Conservation (phyloP, 2,888 invertebrate species). For the Myathropa florea region DNA sequence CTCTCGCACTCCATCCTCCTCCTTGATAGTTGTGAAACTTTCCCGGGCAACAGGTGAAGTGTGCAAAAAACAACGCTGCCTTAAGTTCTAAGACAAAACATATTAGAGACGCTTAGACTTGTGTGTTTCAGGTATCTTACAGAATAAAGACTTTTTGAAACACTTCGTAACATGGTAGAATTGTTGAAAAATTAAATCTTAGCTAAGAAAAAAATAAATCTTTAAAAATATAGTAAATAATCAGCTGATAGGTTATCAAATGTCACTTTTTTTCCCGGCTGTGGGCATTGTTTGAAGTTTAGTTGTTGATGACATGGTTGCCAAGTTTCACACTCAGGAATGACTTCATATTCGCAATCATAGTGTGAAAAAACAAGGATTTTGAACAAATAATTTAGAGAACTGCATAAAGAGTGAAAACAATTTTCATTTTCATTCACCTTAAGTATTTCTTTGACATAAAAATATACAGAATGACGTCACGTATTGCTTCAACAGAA, state of each 20-base stretch:
- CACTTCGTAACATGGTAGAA: not conserved
- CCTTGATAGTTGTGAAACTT: constrained; percentile 78
- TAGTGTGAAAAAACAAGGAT: no score
- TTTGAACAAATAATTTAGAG: no score
- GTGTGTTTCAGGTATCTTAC: not conserved
- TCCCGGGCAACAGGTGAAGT: constrained; percentile 40
- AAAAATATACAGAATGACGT: no score
- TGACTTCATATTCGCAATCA: no score
- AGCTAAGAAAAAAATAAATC: not conserved
- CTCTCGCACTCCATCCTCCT: constrained; percentile 82
- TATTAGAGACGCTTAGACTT: not conserved
- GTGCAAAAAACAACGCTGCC: not conserved
- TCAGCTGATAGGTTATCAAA: constrained; percentile 20
- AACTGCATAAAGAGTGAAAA: no score
- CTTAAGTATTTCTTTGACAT: no score
- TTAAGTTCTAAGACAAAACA: constrained; percentile 14
- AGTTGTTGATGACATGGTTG: not conserved
- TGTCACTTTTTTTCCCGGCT: constrained; percentile 6
- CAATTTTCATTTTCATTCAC: no score
- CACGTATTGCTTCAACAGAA: no score
- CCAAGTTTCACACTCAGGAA: no score
- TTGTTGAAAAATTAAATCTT: not conserved
- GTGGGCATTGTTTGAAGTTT: not conserved
- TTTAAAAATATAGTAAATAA: not conserved
- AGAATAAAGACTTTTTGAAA: not conserved